Base-by-base conservation (phyloP, 2,797 vertebrate genomes). In the Darevskia mixta region DNA sequence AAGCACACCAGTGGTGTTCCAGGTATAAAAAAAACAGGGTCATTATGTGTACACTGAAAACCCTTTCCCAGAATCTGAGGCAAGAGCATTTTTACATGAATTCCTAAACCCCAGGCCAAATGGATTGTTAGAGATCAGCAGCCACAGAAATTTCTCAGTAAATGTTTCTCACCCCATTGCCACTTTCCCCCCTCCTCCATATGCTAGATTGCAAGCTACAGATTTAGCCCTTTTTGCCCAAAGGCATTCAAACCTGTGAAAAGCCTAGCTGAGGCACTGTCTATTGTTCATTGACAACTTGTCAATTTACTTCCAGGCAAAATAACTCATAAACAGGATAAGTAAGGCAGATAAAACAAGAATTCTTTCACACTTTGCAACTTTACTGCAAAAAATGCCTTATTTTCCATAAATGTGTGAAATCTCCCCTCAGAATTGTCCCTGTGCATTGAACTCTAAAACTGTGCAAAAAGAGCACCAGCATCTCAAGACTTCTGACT, bases 221-320 rank as follows among this genome's bases (percentile, higher is more conserved):
- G 96, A 97, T 97, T 96, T 96, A 97, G 96, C 95, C 96, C 95
- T 95, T 96, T 64, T 97, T 96, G 96, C 97, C 97, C 97, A 97
- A 96, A 97, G 96, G 97, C 97, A 97, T 95, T 94, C 82, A 96
- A 98, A 98, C 97, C 97, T 97, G 96, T 97, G 97, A 98, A 98
- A 98, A 98, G 97, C 97, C 97, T 97, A 97, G 95, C 95, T 97
- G 96, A 96, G 95, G 96, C 96, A 94, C 93, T 93, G 94, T 93
- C 96, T 97, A 97, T 97, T 97, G 96, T 97, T 97, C 97, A 97
- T 96, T 97, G 97, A 97, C 97, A 97, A 97, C 96, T 97, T 97
- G 97, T 98, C 97, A 97, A 97, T 97, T 98, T 97, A 97, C 97
- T 97, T 97, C 96, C 96, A 97, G 97, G 96, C 96, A 97, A 97